Evolutionary conservation across 2,888 invertebrate species (phyloP).

Genomic region (Oscheius sp.): DNA sequence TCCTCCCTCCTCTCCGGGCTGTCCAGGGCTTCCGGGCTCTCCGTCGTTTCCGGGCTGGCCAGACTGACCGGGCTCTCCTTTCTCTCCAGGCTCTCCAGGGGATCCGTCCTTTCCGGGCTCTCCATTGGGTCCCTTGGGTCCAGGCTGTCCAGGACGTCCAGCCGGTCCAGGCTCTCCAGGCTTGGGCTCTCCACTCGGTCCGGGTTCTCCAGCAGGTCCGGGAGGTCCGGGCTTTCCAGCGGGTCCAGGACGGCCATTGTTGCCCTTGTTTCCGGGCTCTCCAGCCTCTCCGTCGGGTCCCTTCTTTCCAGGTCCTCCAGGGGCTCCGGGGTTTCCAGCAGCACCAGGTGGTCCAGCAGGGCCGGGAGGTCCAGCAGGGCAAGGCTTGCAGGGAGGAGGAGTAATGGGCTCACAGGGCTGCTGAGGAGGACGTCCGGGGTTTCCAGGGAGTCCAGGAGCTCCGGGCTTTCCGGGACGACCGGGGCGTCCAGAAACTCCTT

Average conservation of each 20-base stretch:
- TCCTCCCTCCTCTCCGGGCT: slow-evolving; percentile 36
- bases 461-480: slow-evolving; percentile 71
- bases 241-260: slow-evolving; percentile 54
- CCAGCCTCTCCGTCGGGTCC: slow-evolving; percentile 42
- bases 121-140: slow-evolving; percentile 12
- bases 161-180: slow-evolving; percentile 36
- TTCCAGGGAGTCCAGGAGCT: slow-evolving; percentile 71
- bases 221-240: slow-evolving; percentile 37
- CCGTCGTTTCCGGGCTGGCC: slow-evolving; percentile 60
- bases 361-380: slow-evolving; percentile 63
- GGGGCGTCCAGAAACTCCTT: slow-evolving; percentile 66
- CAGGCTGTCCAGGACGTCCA: slow-evolving; percentile 9
- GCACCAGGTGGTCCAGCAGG: slow-evolving; percentile 59
- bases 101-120: slow-evolving; percentile 52
- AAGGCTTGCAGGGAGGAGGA: slow-evolving; percentile 72
- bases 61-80: slow-evolving; percentile 55
- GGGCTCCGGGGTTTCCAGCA: slow-evolving; percentile 54
- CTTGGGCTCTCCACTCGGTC: slow-evolving; percentile 7
- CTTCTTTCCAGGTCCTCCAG: slow-evolving; percentile 44
- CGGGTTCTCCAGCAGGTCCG: slow-evolving; percentile 16
- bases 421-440: slow-evolving; percentile 70
- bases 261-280: slow-evolving; percentile 48
- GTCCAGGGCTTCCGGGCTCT: slow-evolving; percentile 48
- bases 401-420: slow-evolving; percentile 69
- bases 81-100: slow-evolving; percentile 54